These are phyloP conservation scores for Caenorhabditis sp. DNA, from an alignment of 2,888 invertebrate species.

Conservation along the genomic window DNA sequence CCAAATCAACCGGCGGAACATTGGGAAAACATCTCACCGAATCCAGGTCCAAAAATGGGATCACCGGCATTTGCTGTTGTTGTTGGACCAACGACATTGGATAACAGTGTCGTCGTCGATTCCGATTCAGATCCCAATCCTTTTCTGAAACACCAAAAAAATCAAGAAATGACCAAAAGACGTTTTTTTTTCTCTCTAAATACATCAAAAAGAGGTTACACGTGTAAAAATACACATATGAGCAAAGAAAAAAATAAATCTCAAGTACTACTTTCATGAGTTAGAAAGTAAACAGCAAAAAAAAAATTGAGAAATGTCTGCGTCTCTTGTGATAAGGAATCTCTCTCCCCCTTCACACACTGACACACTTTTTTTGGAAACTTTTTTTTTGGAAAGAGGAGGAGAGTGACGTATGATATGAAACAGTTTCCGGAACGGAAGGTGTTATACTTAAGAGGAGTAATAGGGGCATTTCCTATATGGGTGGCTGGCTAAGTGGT, in stretches of 20 bases:
- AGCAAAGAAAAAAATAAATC: not conserved
- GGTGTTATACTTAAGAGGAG: too few species aligned
- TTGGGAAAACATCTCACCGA: slow-evolving; percentile 18
- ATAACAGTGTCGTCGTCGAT: not conserved
- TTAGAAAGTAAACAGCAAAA: not conserved
- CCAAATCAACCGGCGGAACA: slow-evolving; percentile 56
- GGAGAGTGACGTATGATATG: too few species aligned
- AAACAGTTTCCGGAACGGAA: too few species aligned
- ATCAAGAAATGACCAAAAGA: not conserved
- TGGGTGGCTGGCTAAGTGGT: too few species aligned
- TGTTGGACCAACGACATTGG: slow-evolving; percentile 8
- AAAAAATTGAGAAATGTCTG: not conserved
- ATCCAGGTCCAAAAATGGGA: slow-evolving; percentile 21
- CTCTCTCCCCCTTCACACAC: too few species aligned
- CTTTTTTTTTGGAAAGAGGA: too few species aligned
- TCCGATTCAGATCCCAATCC: not conserved
- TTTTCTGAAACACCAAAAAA: not conserved
- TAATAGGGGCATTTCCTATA: too few species aligned
- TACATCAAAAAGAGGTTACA: not conserved
- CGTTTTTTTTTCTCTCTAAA: not conserved
- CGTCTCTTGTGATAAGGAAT: not conserved
- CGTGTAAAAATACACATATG: not conserved
- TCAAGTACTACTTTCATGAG: not conserved
- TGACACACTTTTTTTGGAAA: not conserved
- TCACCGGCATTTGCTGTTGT: slow-evolving; percentile 8